Evolutionary conservation across 2,797 vertebrate species (phyloP), one percentile per base, ranked within the genome.

Genomic region (Cossypha heuglini): DNA sequence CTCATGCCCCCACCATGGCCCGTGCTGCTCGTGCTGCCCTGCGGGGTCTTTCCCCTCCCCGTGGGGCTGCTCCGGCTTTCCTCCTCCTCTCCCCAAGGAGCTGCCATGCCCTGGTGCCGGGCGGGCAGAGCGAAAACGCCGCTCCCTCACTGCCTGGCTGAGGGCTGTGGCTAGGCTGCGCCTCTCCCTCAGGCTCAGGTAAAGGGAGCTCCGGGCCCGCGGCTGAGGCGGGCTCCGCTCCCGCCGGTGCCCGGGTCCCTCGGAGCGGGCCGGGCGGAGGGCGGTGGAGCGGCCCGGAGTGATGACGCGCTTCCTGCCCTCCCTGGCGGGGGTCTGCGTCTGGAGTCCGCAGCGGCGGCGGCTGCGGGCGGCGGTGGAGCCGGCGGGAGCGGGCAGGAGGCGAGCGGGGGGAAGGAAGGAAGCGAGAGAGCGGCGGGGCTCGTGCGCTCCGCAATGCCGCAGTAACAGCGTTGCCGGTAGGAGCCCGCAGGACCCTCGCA

Each of bases 221-320:
- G 2, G 31, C 21, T 13, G 45, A 38, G 33, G 64, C 7, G 7
- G 5, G 46, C 4, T 42, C 5, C 0, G 11, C 43, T 19, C 46
- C 37, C 13, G 37, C 37, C 37, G 29, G 40, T 42, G 40, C 40
- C 40, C 37, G 45, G 38, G 49, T 48, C 7, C 13, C 33, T 26
- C 8, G 1, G 16, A 26, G 55, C 80, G n/a, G 35, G 52, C 51
- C 37, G 75, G 48, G 59, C 79, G 90, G 95, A 62, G 91, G 84
- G 63, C 79, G 90, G 95, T 57, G 91, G 84, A 93, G 81, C 94
- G 77, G 97, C 97, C 97, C 61, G 61, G 52, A 97, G 75, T 98
- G 98, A 98, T 98, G 98, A 98, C 98, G 98, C 95, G 97, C 62
- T 98, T 98, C 98, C 98, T 97, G 98, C 97, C 84, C 97, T 94